Evolutionary conservation across 2,113 vertebrate species (phyloP).

Genomic region (Verasper variegatus): DNA sequence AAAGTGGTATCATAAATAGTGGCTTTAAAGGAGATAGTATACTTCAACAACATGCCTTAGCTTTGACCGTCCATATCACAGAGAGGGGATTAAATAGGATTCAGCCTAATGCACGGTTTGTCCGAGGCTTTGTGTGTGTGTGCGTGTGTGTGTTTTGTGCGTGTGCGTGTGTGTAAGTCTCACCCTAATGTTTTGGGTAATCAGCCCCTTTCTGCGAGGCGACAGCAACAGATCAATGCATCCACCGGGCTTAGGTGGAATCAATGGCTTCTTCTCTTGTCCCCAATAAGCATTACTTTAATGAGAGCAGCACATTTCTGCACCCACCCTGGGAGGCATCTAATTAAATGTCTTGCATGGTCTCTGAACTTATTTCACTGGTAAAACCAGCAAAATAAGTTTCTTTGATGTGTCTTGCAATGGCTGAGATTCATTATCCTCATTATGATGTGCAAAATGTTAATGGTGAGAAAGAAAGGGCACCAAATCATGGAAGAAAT

Average conservation of each 20-base stretch:
- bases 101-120: constrained; percentile 47
- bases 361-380: constrained; percentile 37
- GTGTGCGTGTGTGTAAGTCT: constrained; percentile 10
- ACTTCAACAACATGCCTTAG: constrained; percentile 40
- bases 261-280: constrained; percentile 50
- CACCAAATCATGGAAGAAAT: neutral
- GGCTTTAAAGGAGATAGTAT: constrained; percentile 27
- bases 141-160: too few relatives aligned
- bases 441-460: neutral
- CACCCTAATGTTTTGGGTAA: constrained; percentile 60
- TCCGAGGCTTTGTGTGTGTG: constrained; percentile 40
- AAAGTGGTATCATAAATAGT: constrained; percentile 24
- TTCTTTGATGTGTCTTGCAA: neutral
- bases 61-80: constrained; percentile 28
- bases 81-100: constrained; percentile 51
- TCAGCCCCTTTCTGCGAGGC: constrained; percentile 42
- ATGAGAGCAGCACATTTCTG: constrained; percentile 58
- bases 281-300: constrained; percentile 66
- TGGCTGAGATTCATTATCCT: neutral
- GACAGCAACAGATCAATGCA: constrained; percentile 61
- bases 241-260: constrained; percentile 53
- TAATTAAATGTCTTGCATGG: constrained; percentile 38
- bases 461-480: neutral
- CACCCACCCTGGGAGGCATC: constrained; percentile 18
- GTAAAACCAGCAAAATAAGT: constrained; percentile 17